Evolutionary conservation across 53 echinoderm and acorn worm species (phyloP).

Genomic region (Actinopyga echinites): DNA sequence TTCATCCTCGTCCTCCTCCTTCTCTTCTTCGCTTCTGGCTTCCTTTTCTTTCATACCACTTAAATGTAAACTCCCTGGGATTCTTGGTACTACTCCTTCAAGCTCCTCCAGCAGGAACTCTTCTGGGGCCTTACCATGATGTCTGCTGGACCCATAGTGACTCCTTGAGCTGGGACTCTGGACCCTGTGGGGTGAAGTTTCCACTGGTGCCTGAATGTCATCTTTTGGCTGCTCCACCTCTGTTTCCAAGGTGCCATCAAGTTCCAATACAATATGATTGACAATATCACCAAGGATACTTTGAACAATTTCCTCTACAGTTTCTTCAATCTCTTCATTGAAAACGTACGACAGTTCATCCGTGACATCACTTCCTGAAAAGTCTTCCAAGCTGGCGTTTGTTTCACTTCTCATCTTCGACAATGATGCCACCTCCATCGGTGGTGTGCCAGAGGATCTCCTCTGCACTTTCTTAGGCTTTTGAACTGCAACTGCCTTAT

Average conservation of each 20-base stretch:
- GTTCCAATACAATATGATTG: slow-evolving; percentile 66
- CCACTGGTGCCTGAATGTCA: background rate
- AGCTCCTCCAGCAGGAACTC: slow-evolving; percentile 86
- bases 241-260: slow-evolving; percentile 52
- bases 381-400: slow-evolving; percentile 69
- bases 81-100: slow-evolving; percentile 82
- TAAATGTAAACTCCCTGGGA: background rate
- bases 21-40: slow-evolving; percentile 59
- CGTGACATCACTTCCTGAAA: slow-evolving; percentile 63
- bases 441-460: slow-evolving; percentile 33
- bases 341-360: slow-evolving; percentile 94
- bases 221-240: background rate
- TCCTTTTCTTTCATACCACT: slow-evolving; percentile 46
- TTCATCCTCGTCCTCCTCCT: slow-evolving; percentile 6
- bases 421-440: background rate
- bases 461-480: slow-evolving; percentile 10
- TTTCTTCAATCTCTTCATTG: slow-evolving; percentile 90
- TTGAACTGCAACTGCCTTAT: background rate
- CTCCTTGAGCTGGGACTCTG: slow-evolving; percentile 28
- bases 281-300: slow-evolving; percentile 74
- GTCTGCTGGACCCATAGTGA: background rate
- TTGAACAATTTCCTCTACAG: slow-evolving; percentile 81
- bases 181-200: slow-evolving; percentile 17
- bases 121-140: slow-evolving; percentile 59
- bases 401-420: background rate